These are phyloP conservation scores for Enteromius thamalakanensis DNA, from an alignment of 2,797 vertebrate species.

Conservation along the genomic window DNA sequence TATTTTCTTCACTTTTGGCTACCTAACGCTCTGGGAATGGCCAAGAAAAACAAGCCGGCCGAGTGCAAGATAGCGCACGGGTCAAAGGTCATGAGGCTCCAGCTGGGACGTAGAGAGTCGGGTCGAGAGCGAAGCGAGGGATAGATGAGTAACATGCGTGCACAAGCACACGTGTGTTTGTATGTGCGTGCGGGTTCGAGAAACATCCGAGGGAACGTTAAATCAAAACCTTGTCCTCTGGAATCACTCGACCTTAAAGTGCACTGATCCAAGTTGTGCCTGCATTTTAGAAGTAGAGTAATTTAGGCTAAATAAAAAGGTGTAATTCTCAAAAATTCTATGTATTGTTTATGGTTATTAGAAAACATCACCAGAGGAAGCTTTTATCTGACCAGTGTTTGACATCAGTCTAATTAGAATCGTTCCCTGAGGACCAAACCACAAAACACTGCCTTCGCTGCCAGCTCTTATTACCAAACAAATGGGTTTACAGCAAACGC, in stretches of 20 bases:
- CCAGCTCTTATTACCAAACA: slow-evolving; percentile 34
- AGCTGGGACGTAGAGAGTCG: slow-evolving; percentile 50
- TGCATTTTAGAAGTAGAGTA: not conserved
- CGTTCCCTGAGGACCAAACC: slow-evolving; percentile 25
- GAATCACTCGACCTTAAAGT: slow-evolving; percentile 8
- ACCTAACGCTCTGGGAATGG: slow-evolving; percentile 59
- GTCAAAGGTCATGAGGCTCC: slow-evolving; percentile 55
- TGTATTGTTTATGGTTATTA: slow-evolving; percentile 16
- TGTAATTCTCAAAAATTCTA: not conserved
- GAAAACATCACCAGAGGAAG: slow-evolving; percentile 12
- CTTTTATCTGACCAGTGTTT: slow-evolving; percentile 44
- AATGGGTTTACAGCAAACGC: slow-evolving; percentile 22
- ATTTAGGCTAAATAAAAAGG: slow-evolving; percentile 20
- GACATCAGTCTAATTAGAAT: slow-evolving; percentile 45
- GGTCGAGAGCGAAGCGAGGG: slow-evolving; percentile 11
- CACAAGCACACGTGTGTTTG: slow-evolving; percentile 33
- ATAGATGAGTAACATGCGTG: slow-evolving; percentile 33
- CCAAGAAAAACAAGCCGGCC: slow-evolving; percentile 62
- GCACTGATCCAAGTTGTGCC: not conserved
- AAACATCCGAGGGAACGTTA: slow-evolving; percentile 14
- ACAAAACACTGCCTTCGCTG: slow-evolving; percentile 30
- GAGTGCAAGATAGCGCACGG: slow-evolving; percentile 59
- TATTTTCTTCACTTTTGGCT: slow-evolving; percentile 59
- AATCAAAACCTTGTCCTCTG: slow-evolving; percentile 39
- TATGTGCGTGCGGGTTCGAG: not conserved